These are phyloP conservation scores for Polietes domitor DNA, from an alignment of 2,888 invertebrate species.

Conservation along the genomic window DNA sequence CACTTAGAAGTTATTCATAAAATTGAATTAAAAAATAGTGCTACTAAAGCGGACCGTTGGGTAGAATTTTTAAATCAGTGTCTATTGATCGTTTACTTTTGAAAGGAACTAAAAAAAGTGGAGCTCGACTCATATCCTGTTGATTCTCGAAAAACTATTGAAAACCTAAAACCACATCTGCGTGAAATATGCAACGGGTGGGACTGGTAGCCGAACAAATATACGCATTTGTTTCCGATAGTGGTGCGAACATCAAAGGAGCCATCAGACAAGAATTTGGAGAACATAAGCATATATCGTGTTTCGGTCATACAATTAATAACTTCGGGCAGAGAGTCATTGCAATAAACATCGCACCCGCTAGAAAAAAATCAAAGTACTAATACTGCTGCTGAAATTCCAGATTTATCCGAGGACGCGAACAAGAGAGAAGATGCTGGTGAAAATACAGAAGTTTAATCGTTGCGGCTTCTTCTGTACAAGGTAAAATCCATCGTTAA, in stretches of 20 bases:
- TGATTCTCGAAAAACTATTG: neutral
- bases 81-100: too few relatives aligned
- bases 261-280: constrained; percentile 14
- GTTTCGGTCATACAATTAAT: neutral
- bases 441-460: neutral
- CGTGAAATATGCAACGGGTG: neutral
- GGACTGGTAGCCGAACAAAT: neutral
- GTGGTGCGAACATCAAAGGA: too few relatives aligned
- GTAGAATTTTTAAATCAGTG: neutral
- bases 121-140: constrained; percentile 14
- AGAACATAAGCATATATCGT: neutral
- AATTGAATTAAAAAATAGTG: neutral
- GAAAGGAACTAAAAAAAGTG: neutral
- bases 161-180: neutral
- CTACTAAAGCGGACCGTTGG: too few relatives aligned
- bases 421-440: neutral
- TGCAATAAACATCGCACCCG: neutral
- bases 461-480: neutral
- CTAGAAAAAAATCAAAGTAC: neutral
- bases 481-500: neutral
- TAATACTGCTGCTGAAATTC: neutral
- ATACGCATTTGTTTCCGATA: neutral
- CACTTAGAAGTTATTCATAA: neutral
- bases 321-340: constrained; percentile 8
- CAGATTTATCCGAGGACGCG: neutral